These are phyloP conservation scores for Cygnus buccinator DNA, from an alignment of 2,113 vertebrate genomes.

Conservation along the genomic window DNA sequence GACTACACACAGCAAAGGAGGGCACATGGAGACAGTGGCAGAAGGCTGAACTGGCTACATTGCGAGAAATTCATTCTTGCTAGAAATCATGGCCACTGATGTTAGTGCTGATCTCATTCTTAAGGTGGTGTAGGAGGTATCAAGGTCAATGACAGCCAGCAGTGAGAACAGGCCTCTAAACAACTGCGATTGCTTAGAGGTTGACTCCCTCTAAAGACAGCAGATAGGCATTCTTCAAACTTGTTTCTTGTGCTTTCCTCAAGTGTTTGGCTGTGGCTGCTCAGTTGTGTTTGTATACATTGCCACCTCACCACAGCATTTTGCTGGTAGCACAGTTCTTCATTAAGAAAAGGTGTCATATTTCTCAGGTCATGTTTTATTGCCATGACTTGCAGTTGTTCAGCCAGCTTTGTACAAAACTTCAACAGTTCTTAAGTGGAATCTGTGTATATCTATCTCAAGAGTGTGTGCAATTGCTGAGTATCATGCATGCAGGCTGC, in stretches of 20 bases:
- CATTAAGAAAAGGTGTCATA: not conserved
- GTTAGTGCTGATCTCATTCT: not conserved
- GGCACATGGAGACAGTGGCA: not conserved
- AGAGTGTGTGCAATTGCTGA: not conserved
- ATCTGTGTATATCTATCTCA: not conserved
- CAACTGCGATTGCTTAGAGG: not conserved
- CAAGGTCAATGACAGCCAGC: not conserved
- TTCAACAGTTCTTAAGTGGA: not conserved
- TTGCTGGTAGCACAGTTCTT: not conserved
- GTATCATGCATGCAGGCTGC: fast-evolving
- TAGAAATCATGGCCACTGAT: not conserved
- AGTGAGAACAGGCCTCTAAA: not conserved
- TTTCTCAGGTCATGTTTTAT: not conserved
- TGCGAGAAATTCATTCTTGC: not conserved
- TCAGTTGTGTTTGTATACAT: not conserved
- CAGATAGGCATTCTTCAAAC: not conserved
- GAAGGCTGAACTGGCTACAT: not conserved
- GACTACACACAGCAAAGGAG: not conserved
- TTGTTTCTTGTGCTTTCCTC: not conserved
- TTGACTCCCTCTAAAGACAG: not conserved
- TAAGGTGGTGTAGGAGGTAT: not conserved
- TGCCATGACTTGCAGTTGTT: not conserved
- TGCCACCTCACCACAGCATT: not conserved
- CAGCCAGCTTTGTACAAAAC: not conserved
- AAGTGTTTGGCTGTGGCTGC: not conserved